A percentile compares a stretch with the other conserved stretches of the same genome.
These are phyloP conservation scores for Scrobipalpa atriplicella DNA, from an alignment of 2,888 invertebrate genomes.

Conservation along the genomic window DNA sequence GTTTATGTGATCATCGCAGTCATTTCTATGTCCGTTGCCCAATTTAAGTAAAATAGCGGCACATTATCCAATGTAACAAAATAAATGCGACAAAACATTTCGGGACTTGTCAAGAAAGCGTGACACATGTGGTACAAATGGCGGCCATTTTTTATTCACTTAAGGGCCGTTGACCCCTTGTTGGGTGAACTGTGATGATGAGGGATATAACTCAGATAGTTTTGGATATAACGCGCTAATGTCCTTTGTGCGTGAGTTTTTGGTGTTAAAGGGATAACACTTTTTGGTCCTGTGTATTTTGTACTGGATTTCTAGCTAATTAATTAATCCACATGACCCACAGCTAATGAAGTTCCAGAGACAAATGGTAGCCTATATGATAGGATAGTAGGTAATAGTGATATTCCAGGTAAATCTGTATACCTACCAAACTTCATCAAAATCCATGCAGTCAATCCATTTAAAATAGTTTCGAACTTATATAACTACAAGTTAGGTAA, in stretches of 20 bases:
- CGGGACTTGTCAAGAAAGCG: constrained; percentile 41
- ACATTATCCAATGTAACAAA: constrained; percentile 8
- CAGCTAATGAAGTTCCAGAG: no score
- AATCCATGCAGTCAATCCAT: no score
- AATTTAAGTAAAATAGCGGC: not conserved
- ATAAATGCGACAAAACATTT: constrained; percentile 38
- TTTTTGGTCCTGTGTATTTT: not conserved
- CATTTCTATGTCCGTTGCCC: not conserved
- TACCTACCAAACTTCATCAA: no score
- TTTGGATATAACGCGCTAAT: constrained; percentile 42
- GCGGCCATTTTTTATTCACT: constrained; percentile 60
- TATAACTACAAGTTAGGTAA: no score
- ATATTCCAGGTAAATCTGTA: no score
- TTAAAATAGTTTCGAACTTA: no score
- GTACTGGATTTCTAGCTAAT: not conserved
- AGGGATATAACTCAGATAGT: constrained; percentile 50
- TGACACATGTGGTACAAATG: constrained; percentile 65
- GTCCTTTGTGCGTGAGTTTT: constrained; percentile 41
- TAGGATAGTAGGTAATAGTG: no score
- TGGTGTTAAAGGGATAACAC: constrained; percentile 30
- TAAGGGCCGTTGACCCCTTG: constrained; percentile 48
- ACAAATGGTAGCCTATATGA: no score
- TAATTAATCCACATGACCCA: no score
- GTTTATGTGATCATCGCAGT: not conserved
- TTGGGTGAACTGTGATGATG: constrained; percentile 47